Conservation (phyloP, 2,113 vertebrate species). For the Rattus norvegicus region DNA sequence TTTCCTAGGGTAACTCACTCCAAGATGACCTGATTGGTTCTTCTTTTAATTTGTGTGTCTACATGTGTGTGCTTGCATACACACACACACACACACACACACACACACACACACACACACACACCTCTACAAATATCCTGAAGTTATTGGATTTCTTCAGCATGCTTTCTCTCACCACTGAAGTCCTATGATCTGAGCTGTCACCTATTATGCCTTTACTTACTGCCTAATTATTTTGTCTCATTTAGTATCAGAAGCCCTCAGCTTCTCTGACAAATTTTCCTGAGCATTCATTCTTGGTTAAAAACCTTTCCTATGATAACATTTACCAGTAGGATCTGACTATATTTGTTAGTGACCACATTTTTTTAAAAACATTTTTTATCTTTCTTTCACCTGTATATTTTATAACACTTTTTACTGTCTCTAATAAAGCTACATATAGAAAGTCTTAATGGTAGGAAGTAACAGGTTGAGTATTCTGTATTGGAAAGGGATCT, state of each 20-base stretch:
- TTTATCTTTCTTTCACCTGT: not conserved
- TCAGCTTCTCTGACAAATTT: not conserved
- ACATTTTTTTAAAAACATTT: not conserved
- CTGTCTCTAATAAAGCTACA: not conserved
- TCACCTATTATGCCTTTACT: not conserved
- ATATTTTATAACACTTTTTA: not conserved
- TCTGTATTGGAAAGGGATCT: not conserved
- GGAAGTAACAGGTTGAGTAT: not conserved
- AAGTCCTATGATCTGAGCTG: rapidly evolving
- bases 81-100: too few species aligned
- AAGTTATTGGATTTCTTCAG: too few species aligned
- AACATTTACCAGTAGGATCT: not conserved
- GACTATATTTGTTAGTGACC: not conserved
- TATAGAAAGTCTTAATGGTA: not conserved
- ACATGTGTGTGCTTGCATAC: too few species aligned
- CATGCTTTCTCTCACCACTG: not conserved
- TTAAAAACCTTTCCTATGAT: too few species aligned
- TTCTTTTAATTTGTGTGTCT: too few species aligned
- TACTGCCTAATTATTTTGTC: not conserved
- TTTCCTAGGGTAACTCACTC: too few species aligned
- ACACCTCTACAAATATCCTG: too few species aligned
- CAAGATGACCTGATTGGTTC: too few species aligned
- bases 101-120: too few species aligned
- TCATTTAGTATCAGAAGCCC: not conserved
- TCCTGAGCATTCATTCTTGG: not conserved